A percentile compares a stretch with the other conserved stretches of the same genome.
These are phyloP conservation scores for Nephotettix cincticeps DNA, from an alignment of 1,140 invertebrate species.

Conservation along the genomic window DNA sequence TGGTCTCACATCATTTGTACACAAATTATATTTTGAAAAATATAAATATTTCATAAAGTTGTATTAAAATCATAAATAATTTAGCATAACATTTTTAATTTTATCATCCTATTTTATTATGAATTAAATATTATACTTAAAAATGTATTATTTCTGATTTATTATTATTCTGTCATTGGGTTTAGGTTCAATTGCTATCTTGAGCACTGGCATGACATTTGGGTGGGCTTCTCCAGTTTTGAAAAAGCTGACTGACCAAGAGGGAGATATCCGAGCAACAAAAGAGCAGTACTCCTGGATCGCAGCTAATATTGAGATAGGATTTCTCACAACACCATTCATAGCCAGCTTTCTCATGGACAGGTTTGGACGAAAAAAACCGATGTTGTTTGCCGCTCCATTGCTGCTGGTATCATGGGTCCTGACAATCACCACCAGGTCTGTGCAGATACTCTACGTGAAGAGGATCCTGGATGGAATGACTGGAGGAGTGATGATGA, in stretches of 20 bases:
- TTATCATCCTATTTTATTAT: no score
- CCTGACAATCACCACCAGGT: conserved; percentile 2
- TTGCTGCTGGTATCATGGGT: background rate
- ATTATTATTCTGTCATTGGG: no score
- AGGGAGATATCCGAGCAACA: background rate
- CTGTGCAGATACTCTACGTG: conserved; percentile 20
- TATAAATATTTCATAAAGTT: no score
- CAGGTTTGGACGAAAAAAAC: background rate
- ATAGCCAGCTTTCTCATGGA: background rate
- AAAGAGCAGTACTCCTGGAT: background rate
- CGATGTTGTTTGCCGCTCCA: background rate
- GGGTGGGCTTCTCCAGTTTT: conserved; percentile 10
- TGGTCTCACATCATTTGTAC: no score
- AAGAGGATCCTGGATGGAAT: conserved; percentile 54
- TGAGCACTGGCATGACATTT: background rate
- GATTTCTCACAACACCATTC: background rate
- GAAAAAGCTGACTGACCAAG: background rate
- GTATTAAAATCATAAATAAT: no score
- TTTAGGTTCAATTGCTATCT: background rate
- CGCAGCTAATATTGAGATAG: background rate
- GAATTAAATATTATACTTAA: no score
- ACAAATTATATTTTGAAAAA: no score
- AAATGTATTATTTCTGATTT: no score
- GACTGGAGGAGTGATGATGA: conserved; percentile 69
- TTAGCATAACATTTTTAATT: no score